Evolutionary conservation across 2,113 vertebrate species (phyloP).

Genomic region (Oophaga pumilio): DNA sequence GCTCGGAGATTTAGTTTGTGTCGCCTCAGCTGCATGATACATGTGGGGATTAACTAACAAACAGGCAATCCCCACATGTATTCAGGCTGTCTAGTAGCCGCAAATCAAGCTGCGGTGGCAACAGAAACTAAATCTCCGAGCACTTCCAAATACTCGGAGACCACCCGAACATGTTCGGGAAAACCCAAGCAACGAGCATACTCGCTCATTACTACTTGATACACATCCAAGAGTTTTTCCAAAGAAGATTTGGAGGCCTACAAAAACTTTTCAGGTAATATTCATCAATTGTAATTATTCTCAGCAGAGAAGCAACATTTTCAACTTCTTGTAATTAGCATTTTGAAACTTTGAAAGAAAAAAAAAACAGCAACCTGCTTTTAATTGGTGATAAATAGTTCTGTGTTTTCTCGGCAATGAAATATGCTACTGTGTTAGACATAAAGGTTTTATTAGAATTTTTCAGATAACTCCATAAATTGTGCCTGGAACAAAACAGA

Average conservation of each 20-base stretch:
- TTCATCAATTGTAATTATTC: slow-evolving; percentile 55
- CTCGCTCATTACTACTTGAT: too few relatives aligned
- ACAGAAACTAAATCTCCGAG: too few relatives aligned
- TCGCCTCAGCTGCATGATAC: too few relatives aligned
- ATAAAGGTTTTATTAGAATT: slow-evolving; percentile 34
- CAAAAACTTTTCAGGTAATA: slow-evolving; percentile 31
- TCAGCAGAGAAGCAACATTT: slow-evolving; percentile 36
- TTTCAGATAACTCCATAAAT: slow-evolving; percentile 19
- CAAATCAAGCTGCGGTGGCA: too few relatives aligned
- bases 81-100: too few relatives aligned
- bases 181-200: too few relatives aligned
- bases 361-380: slow-evolving; percentile 1
- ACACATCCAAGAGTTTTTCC: slow-evolving; percentile 8
- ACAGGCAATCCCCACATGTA: too few relatives aligned
- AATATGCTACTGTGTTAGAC: not conserved
- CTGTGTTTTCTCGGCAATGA: slow-evolving; percentile 21
- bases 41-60: too few relatives aligned
- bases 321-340: slow-evolving; percentile 50
- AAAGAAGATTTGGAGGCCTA: not conserved
- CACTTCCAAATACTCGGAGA: too few relatives aligned
- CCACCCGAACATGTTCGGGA: too few relatives aligned
- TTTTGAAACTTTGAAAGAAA: slow-evolving; percentile 37
- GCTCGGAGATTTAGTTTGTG: too few relatives aligned
- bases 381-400: slow-evolving; percentile 50
- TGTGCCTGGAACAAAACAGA: slow-evolving; percentile 37